Percentiles rank a stretch among this genome's conserved stretches.
phyloP scores from a whole-genome alignment of 2,797 vertebrate species.

The Perodicticus potto region DNA sequence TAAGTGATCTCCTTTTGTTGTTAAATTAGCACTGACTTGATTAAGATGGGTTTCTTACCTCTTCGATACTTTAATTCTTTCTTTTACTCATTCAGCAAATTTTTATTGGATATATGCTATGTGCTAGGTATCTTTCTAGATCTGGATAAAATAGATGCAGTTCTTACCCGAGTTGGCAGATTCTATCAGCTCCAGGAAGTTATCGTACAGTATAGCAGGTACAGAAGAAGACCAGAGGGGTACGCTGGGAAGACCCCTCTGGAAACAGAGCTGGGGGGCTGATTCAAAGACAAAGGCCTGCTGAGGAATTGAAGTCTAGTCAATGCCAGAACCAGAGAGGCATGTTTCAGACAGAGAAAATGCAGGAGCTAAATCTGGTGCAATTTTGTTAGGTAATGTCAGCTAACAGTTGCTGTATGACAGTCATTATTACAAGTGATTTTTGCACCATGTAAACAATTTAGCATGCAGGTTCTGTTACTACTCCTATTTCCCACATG shows the following conservation, averaged over 20 bases:
- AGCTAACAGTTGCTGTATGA: neutral
- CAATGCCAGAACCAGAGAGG: neutral
- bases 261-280: neutral
- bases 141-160: neutral
- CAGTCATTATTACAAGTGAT: neutral
- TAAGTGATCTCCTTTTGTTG: neutral
- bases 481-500: neutral
- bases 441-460: conserved; percentile 17
- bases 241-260: neutral
- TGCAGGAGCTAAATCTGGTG: neutral
- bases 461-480: neutral
- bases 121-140: neutral
- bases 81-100: neutral
- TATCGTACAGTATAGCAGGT: neutral
- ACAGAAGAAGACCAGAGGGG: neutral
- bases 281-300: neutral
- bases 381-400: neutral
- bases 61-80: neutral
- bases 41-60: neutral
- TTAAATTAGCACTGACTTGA: neutral
- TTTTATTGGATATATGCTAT: neutral
- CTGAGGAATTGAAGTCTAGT: neutral
- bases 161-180: neutral
- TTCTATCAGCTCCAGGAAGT: neutral
- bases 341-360: neutral